Evolutionary conservation across 2,888 invertebrate genomes (phyloP).

Genomic region (Acleris emargana): DNA sequence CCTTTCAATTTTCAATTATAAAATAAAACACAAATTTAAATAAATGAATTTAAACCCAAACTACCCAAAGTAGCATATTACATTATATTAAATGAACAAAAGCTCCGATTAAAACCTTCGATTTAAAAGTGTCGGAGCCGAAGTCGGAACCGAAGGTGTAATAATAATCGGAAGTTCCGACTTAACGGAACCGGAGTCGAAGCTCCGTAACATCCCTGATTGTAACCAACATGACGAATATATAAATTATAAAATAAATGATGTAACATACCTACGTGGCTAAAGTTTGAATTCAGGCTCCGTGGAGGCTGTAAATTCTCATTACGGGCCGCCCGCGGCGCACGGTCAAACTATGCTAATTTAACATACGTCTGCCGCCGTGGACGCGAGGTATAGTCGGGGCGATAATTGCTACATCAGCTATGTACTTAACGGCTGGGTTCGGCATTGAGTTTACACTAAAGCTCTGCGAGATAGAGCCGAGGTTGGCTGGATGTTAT

Average conservation of each 20-base stretch:
- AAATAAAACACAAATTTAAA: too few relatives aligned
- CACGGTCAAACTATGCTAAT: constrained; percentile 71
- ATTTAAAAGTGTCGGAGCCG: too few relatives aligned
- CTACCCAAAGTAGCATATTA: too few relatives aligned
- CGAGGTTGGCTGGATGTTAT: too few relatives aligned
- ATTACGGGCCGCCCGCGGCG: constrained; percentile 57
- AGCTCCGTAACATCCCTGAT: too few relatives aligned
- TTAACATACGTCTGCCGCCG: constrained; percentile 55
- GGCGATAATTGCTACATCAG: not conserved
- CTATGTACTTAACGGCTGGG: not conserved
- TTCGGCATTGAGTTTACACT: not conserved
- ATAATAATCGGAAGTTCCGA: too few relatives aligned
- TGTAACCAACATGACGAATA: not conserved
- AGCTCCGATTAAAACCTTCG: too few relatives aligned
- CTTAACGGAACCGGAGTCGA: too few relatives aligned
- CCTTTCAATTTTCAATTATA: too few relatives aligned
- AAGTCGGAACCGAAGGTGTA: too few relatives aligned
- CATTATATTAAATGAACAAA: too few relatives aligned
- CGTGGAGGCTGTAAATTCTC: constrained; percentile 63
- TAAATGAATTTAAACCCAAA: too few relatives aligned
- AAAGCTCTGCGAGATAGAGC: not conserved
- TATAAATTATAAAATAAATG: constrained; percentile 30
- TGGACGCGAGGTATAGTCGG: constrained; percentile 38
- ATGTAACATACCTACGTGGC: constrained; percentile 48
- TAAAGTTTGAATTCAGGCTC: constrained; percentile 50